Evolutionary conservation across 1,140 invertebrate genomes (phyloP), one percentile per base, ranked within the genome.

Genomic region (Lepeophtheirus salmonis): DNA sequence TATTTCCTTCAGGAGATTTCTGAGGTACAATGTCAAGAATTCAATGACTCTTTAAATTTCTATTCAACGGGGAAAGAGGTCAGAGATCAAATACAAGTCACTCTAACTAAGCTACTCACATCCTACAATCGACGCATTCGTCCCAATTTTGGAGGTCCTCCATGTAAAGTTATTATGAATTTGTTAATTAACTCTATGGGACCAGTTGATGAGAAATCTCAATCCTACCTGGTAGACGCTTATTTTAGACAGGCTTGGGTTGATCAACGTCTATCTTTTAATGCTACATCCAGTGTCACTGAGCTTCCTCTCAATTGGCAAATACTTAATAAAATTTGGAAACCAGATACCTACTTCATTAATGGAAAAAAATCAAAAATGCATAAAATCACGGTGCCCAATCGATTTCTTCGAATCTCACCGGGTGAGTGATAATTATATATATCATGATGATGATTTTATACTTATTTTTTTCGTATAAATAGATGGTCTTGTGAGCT

Each of bases 281-380:
- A 51, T 16, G 20, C 20, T 22, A 54, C 50, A 10, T 20, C 16
- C 13, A 24, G 41, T 6, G 24, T 61, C 3, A 56, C n/a, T 16
- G 59, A 61, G 49, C 25, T 61, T 22, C 16, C 49, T 2, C 21
- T 61, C 12, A 26, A 61, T 30, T 61, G 59, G 59, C 20, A 61
- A 55, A 21, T 61, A 16, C 50, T 61, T n/a, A 61, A 68, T 50
- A 67, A 70, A 60, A 73, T 77, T 23, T 81, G 79, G 79, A 78
- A 77, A 63, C 80, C 80, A 0, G 79, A 81, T 67, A 81, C 79
- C 1, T 80, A 74, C 67, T 79, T 81, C 66, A 67, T 77, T 23
- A 81, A 81, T 68, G 79, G 78, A 18, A 74, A 76, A 64, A 72
- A 75, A 53, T 80, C 78, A 10, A 75, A 79, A 63, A 70, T 79